These are phyloP conservation scores for Anas acuta DNA, from an alignment of 2,797 vertebrate genomes.

Conservation along the genomic window DNA sequence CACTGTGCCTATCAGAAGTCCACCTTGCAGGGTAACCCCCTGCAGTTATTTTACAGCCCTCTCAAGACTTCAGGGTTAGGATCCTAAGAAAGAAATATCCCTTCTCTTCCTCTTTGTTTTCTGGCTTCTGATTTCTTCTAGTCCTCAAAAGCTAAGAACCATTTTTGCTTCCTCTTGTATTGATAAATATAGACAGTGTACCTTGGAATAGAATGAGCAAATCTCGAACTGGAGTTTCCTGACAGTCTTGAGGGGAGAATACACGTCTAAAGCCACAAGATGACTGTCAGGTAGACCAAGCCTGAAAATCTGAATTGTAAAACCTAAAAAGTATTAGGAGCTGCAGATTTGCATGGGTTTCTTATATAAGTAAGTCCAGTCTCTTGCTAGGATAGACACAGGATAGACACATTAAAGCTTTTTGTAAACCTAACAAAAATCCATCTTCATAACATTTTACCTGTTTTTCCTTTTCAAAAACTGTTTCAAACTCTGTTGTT, in stretches of 20 bases:
- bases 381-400: no score
- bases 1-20: background rate
- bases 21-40: background rate
- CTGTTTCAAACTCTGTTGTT: background rate
- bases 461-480: background rate
- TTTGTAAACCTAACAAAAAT: background rate
- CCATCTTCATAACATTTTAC: background rate
- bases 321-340: background rate
- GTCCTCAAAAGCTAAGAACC: background rate
- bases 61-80: background rate
- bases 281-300: background rate
- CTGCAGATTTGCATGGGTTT: background rate
- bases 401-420: background rate
- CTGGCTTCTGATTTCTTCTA: background rate
- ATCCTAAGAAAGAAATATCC: background rate
- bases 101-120: background rate
- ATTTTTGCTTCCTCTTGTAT: background rate
- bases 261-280: background rate
- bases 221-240: background rate
- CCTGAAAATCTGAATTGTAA: background rate
- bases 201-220: background rate
- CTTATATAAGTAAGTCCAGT: background rate
- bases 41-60: background rate
- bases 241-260: background rate
- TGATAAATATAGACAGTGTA: background rate